phyloP scores from a whole-genome alignment of 1,140 invertebrate species.

The Apolygus lucorum region DNA sequence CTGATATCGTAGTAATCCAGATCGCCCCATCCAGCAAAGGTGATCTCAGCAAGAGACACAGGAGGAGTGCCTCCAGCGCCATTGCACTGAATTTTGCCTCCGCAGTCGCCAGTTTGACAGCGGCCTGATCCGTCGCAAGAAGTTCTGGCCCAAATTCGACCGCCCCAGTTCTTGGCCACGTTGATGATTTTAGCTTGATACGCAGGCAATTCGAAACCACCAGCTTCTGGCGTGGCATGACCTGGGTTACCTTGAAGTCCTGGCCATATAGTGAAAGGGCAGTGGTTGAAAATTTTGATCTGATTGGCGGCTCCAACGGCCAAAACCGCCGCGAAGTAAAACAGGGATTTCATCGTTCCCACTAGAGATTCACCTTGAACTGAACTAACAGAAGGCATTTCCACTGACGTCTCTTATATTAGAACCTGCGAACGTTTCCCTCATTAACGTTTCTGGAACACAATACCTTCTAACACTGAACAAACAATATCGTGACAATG shows the following conservation, averaged over 20 bases:
- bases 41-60: no score
- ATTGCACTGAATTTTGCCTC: constrained; percentile 38
- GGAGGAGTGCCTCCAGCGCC: constrained; percentile 41
- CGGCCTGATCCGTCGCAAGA: constrained; percentile 37
- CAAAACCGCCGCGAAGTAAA: background rate
- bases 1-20: constrained; percentile 43
- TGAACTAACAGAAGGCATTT: no score
- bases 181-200: constrained; percentile 13
- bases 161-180: constrained; percentile 37
- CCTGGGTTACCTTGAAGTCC: constrained; percentile 36
- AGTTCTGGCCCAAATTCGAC: constrained; percentile 41
- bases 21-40: constrained; percentile 39
- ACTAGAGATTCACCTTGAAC: no score
- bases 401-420: no score
- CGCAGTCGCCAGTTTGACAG: constrained; percentile 42
- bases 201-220: constrained; percentile 34
- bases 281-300: constrained; percentile 35
- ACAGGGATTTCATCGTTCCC: no score
- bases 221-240: constrained; percentile 33
- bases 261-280: constrained; percentile 34
- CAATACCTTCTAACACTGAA: no score
- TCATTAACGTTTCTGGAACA: no score
- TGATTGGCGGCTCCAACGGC: constrained; percentile 16
- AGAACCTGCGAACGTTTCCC: no score
- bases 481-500: no score